phyloP scores from a whole-genome alignment of 2,888 invertebrate species.

The Phytoseiulus persimilis region DNA sequence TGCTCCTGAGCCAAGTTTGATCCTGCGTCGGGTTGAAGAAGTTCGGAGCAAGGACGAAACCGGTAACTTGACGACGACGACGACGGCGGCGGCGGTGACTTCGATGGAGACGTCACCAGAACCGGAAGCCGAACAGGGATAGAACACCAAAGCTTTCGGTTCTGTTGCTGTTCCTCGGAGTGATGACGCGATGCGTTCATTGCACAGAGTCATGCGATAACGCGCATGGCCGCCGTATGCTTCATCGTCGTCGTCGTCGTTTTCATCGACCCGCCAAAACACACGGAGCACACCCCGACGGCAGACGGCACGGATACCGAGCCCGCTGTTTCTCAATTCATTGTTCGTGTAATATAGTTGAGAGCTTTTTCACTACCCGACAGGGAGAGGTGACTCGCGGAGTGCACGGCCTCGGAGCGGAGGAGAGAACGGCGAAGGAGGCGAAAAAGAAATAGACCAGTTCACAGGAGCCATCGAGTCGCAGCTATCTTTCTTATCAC shows the following conservation, averaged over 20 bases:
- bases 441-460: background rate
- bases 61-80: no score
- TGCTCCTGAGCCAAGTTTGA: no score
- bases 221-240: no score
- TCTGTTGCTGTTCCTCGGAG: no score
- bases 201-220: no score
- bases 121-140: no score
- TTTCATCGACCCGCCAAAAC: background rate
- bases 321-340: background rate
- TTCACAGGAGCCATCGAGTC: background rate
- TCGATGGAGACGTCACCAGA: no score
- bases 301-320: background rate
- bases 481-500: background rate
- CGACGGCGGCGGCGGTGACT: no score
- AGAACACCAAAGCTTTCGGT: no score
- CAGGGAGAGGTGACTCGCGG: background rate
- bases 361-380: background rate
- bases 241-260: background rate
- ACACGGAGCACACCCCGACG: background rate
- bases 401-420: background rate
- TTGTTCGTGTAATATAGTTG: background rate
- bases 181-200: no score
- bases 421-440: background rate
- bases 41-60: no score
- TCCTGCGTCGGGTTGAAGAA: no score